Evolutionary conservation across 2,797 vertebrate genomes (phyloP).

Genomic region (Sebastes jordani): DNA sequence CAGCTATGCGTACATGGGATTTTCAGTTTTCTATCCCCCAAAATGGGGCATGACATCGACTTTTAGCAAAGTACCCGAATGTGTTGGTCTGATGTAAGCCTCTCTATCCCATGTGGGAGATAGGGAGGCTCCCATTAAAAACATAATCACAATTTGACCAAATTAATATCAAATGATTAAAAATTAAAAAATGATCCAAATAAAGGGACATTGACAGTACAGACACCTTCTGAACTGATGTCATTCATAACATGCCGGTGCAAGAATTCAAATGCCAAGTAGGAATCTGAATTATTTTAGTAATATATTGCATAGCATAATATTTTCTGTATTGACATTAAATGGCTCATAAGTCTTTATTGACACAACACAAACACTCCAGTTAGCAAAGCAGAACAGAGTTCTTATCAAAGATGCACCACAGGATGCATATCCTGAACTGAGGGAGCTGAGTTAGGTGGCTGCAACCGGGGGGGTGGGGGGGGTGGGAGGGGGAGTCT

Average conservation of each 20-base stretch:
- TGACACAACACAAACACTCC: conserved; percentile 18
- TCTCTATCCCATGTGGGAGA: too few relatives aligned
- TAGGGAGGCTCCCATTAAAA: not conserved
- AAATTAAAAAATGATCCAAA: not conserved
- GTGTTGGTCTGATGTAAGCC: too few relatives aligned
- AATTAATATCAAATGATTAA: not conserved
- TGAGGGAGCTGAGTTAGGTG: not conserved
- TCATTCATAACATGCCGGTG: not conserved
- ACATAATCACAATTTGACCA: not conserved
- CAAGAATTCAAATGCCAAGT: not conserved
- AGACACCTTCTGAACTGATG: not conserved
- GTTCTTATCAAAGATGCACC: conserved; percentile 20
- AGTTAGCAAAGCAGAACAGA: not conserved
- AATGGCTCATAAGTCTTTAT: not conserved
- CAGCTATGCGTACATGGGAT: too few relatives aligned
- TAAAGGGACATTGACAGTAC: not conserved
- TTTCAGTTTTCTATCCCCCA: too few relatives aligned
- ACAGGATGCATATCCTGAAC: conserved; percentile 77
- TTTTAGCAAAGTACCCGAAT: too few relatives aligned
- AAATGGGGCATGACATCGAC: too few relatives aligned
- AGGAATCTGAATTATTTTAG: not conserved
- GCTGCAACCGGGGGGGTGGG: too few relatives aligned
- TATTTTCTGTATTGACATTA: not conserved
- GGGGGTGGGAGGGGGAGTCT: too few relatives aligned
- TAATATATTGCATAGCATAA: not conserved